These are phyloP conservation scores for Lophura nycthemera DNA, from an alignment of 2,113 vertebrate genomes.

Conservation along the genomic window DNA sequence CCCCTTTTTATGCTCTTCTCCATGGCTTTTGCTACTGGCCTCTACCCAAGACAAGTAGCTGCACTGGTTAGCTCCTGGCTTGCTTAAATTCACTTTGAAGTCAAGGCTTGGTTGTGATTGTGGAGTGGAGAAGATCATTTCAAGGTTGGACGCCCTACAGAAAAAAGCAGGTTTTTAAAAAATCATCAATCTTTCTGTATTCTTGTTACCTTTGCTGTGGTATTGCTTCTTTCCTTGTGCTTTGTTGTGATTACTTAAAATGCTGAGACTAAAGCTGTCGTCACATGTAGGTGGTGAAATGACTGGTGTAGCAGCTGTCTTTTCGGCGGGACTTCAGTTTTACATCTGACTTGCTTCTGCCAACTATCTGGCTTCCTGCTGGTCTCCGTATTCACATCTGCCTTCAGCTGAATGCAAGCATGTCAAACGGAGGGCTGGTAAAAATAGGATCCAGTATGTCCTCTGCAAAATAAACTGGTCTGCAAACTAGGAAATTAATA, in stretches of 20 bases:
- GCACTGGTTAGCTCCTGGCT: background rate
- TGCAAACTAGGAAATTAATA: background rate
- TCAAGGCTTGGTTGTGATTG: background rate
- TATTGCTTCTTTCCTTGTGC: background rate
- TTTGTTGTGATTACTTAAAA: slow-evolving; percentile 9
- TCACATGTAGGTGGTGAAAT: slow-evolving; percentile 28
- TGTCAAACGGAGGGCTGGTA: background rate
- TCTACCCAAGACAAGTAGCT: background rate
- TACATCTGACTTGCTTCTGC: slow-evolving; percentile 5
- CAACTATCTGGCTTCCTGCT: slow-evolving; percentile 30
- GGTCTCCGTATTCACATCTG: slow-evolving; percentile 17
- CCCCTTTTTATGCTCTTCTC: background rate
- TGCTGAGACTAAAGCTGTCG: slow-evolving; percentile 13
- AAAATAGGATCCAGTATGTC: background rate
- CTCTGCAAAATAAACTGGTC: background rate
- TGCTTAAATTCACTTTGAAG: background rate
- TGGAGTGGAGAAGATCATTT: background rate
- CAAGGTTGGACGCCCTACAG: background rate
- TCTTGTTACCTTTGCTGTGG: background rate
- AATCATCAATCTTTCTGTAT: background rate
- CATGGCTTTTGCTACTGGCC: background rate
- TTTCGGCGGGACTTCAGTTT: background rate
- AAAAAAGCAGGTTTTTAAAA: background rate
- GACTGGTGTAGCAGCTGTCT: slow-evolving; percentile 52
- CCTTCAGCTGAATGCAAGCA: background rate